Percentiles rank a stretch among this genome's conserved stretches.
Evolutionary conservation across 2,888 invertebrate species (phyloP).

Genomic region (Baccha elongata): DNA sequence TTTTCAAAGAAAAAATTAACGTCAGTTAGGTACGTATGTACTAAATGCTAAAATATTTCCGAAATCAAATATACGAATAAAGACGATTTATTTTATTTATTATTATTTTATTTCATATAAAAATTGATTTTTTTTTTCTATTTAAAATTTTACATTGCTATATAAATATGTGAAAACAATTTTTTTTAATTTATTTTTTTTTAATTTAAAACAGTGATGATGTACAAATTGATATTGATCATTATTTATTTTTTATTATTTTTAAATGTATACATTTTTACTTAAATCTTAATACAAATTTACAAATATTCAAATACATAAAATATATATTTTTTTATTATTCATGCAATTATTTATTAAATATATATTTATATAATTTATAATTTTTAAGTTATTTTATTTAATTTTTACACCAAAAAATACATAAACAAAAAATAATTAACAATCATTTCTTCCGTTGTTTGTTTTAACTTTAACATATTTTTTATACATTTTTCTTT

Average conservation of each 20-base stretch:
- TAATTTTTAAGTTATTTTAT: conserved; percentile 17
- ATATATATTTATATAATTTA: conserved; percentile 23
- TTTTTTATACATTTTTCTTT: conserved; percentile 14
- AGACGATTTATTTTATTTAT: conserved; percentile 33
- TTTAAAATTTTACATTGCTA: conserved; percentile 61
- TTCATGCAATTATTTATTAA: conserved; percentile 22
- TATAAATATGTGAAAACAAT: conserved; percentile 72
- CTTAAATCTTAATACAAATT: conserved; percentile 49
- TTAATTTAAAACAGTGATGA: conserved; percentile 67
- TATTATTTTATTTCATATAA: conserved; percentile 68
- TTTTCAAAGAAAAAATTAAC: too few species aligned
- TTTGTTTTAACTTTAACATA: conserved; percentile 35
- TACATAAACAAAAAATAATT: conserved; percentile 40
- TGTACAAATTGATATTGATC: conserved; percentile 36
- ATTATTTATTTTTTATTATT: conserved; percentile 8
- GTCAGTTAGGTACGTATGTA: too few species aligned
- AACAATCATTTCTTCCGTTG: conserved; percentile 43
- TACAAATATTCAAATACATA: conserved; percentile 39
- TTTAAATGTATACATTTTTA: conserved; percentile 20
- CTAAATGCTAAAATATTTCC: too few species aligned
- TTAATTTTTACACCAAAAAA: conserved; percentile 15
- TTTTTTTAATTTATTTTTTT: conserved; percentile 1
- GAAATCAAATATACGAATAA: background rate
- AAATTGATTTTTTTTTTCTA: conserved; percentile 51
- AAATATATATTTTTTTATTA: conserved; percentile 37